Evolutionary conservation across 2,113 vertebrate genomes (phyloP).

Genomic region (Cercopithecus mona): DNA sequence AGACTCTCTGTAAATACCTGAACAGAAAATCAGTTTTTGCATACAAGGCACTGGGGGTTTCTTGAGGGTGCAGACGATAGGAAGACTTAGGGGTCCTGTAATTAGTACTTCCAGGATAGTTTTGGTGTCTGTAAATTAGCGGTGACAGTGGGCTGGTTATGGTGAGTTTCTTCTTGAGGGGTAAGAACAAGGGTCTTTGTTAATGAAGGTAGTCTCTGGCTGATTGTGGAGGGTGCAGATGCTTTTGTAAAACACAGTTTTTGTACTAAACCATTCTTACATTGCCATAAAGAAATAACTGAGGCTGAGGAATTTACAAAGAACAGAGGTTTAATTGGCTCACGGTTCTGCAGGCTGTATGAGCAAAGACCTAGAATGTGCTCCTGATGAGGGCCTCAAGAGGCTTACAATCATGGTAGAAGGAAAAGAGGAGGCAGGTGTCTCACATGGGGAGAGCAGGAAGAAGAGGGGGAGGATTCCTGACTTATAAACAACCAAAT

Average conservation of each 20-base stretch:
- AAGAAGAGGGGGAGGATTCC: too few species aligned
- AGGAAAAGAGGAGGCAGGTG: neutral
- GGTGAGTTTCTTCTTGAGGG: conserved; percentile 53
- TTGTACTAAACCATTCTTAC: too few species aligned
- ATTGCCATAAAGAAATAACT: too few species aligned
- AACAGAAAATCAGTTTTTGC: conserved; percentile 38
- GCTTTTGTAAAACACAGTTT: neutral
- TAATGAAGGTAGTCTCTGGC: conserved; percentile 47
- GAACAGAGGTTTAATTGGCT: too few species aligned
- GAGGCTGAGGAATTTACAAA: too few species aligned
- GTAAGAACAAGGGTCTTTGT: conserved; percentile 23
- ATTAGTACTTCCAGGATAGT: conserved; percentile 73
- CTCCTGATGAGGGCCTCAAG: too few species aligned
- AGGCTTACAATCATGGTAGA: neutral
- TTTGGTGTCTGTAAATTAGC: conserved; percentile 69
- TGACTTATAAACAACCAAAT: too few species aligned
- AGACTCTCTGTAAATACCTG: neutral
- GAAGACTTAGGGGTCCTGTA: conserved; percentile 73
- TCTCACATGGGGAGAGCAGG: too few species aligned
- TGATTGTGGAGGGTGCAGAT: neutral
- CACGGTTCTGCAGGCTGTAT: too few species aligned
- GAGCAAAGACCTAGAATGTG: too few species aligned
- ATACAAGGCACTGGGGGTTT: conserved; percentile 79
- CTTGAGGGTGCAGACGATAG: conserved; percentile 59
- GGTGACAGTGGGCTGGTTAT: conserved; percentile 44